Evolutionary conservation across 2,888 invertebrate species (phyloP), one percentile per base, ranked within the genome.

Genomic region (Globia sparganii): DNA sequence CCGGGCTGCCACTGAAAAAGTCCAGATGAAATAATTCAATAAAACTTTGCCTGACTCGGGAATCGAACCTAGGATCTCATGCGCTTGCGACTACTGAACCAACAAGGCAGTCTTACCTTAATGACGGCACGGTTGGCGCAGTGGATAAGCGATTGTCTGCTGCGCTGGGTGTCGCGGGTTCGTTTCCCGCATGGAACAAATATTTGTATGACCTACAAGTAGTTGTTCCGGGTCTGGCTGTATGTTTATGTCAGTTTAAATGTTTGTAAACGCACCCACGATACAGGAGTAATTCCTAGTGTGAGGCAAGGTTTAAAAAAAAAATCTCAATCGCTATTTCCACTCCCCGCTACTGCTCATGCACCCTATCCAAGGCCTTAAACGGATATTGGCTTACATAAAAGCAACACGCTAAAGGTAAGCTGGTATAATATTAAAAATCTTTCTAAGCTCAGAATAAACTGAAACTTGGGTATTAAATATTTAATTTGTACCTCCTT

Each of bases 331-430:
- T 46, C 28, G 4, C 34, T 34, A 37, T 40, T 53, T 18, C 5
- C 9, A 25, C n/a, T 61, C 13, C 13, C 21, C 78, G 53, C 69
- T 56, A 25, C n/a, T 28, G 31, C 79, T 46, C n/a, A n/a, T 4
- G 6, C 34, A 80, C 70, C 4, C 2, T 31, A 31, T 4, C 2
- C 34, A 13, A 43, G 8, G 28, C 62, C 13, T 84, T 67, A 81
- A 74, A 62, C 34, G 58, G 62, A 85, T 85, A 81, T 81, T 85
- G 75, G 75, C 43, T 70, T 53, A 80, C 56, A 80, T 81, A 81
- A 85, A 81, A 80, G 65, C 81, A 85, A 69, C 85, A 69, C 15
- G 40, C 37, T 71, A 40, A 68, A 64, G 43, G 56, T 49, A 25
- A 49, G 31, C 56, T 66, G n/a, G 73, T 49, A 69, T 56, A 67